Percentiles rank a stretch among this genome's conserved stretches.
Evolutionary conservation across 2,888 invertebrate genomes (phyloP).

Genomic region (Pyrocoelia pectoralis): DNA sequence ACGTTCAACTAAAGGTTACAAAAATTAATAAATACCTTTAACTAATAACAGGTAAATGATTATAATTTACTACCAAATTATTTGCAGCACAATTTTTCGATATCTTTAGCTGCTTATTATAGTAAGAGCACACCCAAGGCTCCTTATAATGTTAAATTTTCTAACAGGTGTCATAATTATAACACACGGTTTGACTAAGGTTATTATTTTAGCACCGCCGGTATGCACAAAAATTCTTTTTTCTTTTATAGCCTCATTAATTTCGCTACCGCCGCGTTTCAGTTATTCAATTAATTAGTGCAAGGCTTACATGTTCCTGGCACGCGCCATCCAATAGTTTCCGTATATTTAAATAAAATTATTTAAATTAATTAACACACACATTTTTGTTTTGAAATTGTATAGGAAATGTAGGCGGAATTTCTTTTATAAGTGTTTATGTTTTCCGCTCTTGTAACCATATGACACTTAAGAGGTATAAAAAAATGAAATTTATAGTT

Average conservation of each 20-base stretch:
- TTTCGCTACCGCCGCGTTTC: slow-evolving; percentile 9
- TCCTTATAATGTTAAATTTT: background rate
- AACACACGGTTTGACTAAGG: background rate
- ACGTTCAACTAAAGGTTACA: too few relatives aligned
- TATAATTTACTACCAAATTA: too few relatives aligned
- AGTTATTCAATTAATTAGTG: slow-evolving; percentile 21
- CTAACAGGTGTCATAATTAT: slow-evolving; percentile 5
- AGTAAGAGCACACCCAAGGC: too few relatives aligned
- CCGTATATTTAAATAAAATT: slow-evolving; percentile 3
- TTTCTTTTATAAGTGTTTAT: slow-evolving; percentile 11
- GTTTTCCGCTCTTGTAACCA: slow-evolving; percentile 15
- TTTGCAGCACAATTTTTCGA: too few relatives aligned
- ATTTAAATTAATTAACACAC: background rate
- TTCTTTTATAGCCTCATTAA: background rate
- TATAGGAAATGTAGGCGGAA: slow-evolving; percentile 4
- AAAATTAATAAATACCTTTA: too few relatives aligned
- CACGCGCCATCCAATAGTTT: slow-evolving; percentile 18
- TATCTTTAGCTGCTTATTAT: background rate
- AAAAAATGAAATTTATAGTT: slow-evolving; percentile 14
- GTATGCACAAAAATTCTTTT: background rate
- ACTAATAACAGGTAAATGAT: too few relatives aligned
- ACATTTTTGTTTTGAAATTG: background rate
- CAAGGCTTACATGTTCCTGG: slow-evolving; percentile 22
- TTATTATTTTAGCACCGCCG: background rate
- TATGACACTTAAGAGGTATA: background rate